phyloP scores from a whole-genome alignment of 2,113 vertebrate genomes.

The Pseudonaja textilis region DNA sequence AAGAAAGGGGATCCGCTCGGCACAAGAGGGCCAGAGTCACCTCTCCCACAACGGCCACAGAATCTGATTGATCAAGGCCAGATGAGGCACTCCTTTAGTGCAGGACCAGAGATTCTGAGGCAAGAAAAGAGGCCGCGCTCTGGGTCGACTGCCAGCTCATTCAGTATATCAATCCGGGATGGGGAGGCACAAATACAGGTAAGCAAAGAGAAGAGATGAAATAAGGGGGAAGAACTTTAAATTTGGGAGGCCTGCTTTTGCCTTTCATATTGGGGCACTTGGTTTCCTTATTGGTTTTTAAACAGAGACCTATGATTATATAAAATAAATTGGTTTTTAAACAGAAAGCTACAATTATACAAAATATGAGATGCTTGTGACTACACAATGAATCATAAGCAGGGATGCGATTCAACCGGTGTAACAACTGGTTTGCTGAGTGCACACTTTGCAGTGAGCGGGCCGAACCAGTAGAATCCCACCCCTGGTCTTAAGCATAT shows the following conservation, averaged over 20 bases:
- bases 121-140: conserved; percentile 90
- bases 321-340: neutral
- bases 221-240: neutral
- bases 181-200: conserved; percentile 96
- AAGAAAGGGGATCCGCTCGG: conserved; percentile 71
- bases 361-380: neutral
- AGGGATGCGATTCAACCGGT: too few relatives aligned
- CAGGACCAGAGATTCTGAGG: conserved; percentile 88
- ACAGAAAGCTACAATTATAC: neutral
- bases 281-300: too few relatives aligned
- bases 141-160: conserved; percentile 87
- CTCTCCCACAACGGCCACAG: conserved; percentile 84
- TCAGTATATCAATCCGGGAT: conserved; percentile 84
- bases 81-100: conserved; percentile 93
- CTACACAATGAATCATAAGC: neutral
- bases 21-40: conserved; percentile 75
- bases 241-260: neutral
- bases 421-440: too few relatives aligned
- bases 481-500: neutral
- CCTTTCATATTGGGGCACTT: neutral
- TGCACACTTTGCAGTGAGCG: too few relatives aligned
- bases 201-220: neutral
- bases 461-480: too few relatives aligned
- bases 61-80: conserved; percentile 87
- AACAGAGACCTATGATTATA: neutral